A percentile compares a stretch with the other conserved stretches of the same genome.
Evolutionary conservation across 2,888 invertebrate genomes (phyloP).

Genomic region (Oxyscelio sp.): DNA sequence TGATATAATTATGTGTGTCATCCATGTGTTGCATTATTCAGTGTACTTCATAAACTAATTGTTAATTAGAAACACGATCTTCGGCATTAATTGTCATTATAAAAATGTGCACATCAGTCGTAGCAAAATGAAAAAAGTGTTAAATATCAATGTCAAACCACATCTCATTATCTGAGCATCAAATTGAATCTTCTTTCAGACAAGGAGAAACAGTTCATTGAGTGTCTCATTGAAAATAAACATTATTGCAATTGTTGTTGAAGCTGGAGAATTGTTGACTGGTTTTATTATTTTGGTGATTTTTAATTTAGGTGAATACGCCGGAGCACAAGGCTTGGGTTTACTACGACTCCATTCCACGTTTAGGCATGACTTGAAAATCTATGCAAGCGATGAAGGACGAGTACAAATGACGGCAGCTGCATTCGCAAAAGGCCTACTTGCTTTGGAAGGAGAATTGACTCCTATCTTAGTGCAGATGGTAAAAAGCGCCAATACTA

Average conservation of each 20-base stretch:
- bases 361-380: constrained; percentile 99
- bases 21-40: constrained; percentile 13
- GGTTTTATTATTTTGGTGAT: constrained; percentile 9
- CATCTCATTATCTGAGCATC: constrained; percentile 45
- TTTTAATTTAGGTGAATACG: constrained; percentile 92
- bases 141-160: neutral
- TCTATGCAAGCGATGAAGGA: constrained; percentile 99
- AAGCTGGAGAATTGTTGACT: neutral
- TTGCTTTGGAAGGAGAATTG: constrained; percentile 99
- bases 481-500: constrained; percentile 99
- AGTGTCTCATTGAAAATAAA: constrained; percentile 60
- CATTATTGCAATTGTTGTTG: constrained; percentile 42
- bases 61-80: constrained; percentile 6
- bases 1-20: constrained; percentile 4
- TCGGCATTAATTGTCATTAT: constrained; percentile 1
- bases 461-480: constrained; percentile 99
- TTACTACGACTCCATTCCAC: constrained; percentile 98
- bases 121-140: neutral
- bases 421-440: constrained; percentile 99
- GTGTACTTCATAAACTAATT: constrained; percentile 10
- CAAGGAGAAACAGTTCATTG: constrained; percentile 35
- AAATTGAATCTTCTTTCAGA: constrained; percentile 24
- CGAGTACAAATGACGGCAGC: constrained; percentile 99
- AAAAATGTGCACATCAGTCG: constrained; percentile 11
- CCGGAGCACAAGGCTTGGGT: constrained; percentile 98